phyloP scores from a whole-genome alignment of 1,140 invertebrate genomes.

The Macrocentrus cingulum region DNA sequence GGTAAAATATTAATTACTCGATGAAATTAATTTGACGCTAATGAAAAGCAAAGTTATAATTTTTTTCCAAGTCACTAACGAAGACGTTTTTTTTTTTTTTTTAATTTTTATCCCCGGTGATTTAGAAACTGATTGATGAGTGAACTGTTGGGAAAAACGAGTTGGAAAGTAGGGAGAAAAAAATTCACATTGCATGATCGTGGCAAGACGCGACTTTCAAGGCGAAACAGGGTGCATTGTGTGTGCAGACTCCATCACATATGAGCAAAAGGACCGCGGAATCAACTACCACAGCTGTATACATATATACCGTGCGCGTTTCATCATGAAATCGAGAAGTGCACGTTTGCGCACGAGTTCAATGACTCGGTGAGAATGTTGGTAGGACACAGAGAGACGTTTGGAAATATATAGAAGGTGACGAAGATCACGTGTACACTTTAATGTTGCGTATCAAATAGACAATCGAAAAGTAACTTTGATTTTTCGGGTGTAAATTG shows the following conservation, averaged over 20 bases:
- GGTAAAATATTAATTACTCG: too few species aligned
- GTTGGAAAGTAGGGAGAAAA: too few species aligned
- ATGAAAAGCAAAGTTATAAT: too few species aligned
- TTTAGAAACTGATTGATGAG: too few species aligned
- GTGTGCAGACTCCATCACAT: background rate
- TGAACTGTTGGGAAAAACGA: too few species aligned
- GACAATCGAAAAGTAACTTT: too few species aligned
- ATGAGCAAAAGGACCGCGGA: background rate
- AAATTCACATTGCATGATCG: background rate
- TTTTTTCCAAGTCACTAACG: too few species aligned
- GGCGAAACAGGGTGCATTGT: conserved; percentile 3
- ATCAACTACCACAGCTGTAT: conserved; percentile 4
- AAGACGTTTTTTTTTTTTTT: too few species aligned
- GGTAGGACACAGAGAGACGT: conserved; percentile 11
- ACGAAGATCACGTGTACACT: background rate
- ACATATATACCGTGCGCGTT: conserved; percentile 3
- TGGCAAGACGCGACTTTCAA: background rate
- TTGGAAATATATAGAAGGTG: conserved; percentile 11
- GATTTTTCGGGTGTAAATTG: background rate
- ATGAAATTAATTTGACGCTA: too few species aligned
- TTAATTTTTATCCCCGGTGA: too few species aligned
- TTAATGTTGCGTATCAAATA: too few species aligned
- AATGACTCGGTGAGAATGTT: conserved; percentile 19
- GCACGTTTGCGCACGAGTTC: conserved; percentile 16
- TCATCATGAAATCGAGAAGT: background rate